These are phyloP conservation scores for Spilarctia lutea DNA, from an alignment of 2,888 invertebrate species.

Conservation along the genomic window DNA sequence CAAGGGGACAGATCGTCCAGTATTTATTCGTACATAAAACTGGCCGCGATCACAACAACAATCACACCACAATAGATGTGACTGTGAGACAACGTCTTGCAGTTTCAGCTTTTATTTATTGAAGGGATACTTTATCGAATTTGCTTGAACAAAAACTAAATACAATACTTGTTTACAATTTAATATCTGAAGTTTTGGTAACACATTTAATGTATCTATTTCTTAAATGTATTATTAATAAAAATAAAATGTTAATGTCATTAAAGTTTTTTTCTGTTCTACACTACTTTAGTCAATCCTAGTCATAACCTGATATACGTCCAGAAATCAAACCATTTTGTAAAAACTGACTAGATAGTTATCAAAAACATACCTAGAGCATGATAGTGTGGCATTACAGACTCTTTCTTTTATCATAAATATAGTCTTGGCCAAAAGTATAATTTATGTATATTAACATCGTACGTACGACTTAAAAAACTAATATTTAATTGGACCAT, in stretches of 20 bases:
- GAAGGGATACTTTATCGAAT: constrained; percentile 35
- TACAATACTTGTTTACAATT: background rate
- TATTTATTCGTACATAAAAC: constrained; percentile 80
- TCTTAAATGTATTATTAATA: background rate
- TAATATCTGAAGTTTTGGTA: background rate
- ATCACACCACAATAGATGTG: constrained; percentile 62
- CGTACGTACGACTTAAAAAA: too few relatives aligned
- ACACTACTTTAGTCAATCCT: background rate
- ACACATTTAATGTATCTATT: too few relatives aligned
- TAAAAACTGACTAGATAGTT: background rate
- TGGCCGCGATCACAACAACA: constrained; percentile 64
- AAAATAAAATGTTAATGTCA: background rate
- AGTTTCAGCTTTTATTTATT: constrained; percentile 43
- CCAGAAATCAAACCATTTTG: background rate
- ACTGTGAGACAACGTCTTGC: constrained; percentile 55
- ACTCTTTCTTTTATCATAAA: background rate
- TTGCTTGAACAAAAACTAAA: constrained; percentile 20
- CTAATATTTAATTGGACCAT: too few relatives aligned
- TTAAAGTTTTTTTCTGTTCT: background rate
- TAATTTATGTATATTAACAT: too few relatives aligned
- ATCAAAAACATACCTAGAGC: background rate
- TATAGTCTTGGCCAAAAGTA: too few relatives aligned
- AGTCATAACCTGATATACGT: background rate
- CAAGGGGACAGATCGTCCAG: constrained; percentile 72
- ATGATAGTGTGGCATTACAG: background rate